Evolutionary conservation across 1,140 invertebrate species (phyloP), one percentile per base, ranked within the genome.

Genomic region (Lethocerus indicus): DNA sequence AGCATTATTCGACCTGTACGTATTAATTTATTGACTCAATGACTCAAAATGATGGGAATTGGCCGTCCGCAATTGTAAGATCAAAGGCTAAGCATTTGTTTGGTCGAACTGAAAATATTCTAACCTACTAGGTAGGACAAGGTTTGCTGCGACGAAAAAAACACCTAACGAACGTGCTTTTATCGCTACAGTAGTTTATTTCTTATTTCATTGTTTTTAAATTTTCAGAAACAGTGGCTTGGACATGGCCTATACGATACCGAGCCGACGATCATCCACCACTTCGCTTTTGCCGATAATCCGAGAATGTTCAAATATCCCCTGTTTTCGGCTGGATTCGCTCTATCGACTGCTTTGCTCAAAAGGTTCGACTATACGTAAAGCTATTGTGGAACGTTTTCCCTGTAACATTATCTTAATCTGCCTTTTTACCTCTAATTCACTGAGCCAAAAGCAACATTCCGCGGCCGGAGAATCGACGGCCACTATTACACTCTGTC

Each of bases 241-340:
- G 87, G 87, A 18, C 74, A 84, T 61, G 76, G 75, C 14, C 63
- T 91, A 3, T 69, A 74, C 53, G 87, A 93, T 61, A 61, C 68
- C 44, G 76, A 85, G 60, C 74, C 86, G 0, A 86, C 83, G 3
- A 91, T 93, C 41, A 87, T 90, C 52, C 88, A 92, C 67, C 89
- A 93, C 63, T 93, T 87, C 72, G 75, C 74, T 1, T 74, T 74
- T 61, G 65, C 69, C 51, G 70, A 81, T 23, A 64, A 76, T 60
- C 70, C 78, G n/a, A 71, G 71, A 49, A 70, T 72, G 54, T 84
- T 91, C 59, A 71, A 75, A 45, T 91, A 87, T 68, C 87, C 88
- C 6, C 78, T 87, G 62, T 66, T 83, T 53, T 75, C 76, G 20
- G 77, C 85, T 32, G 87, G 87, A 4, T 75, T 91, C 63, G 73